A percentile compares a stretch with the other conserved stretches of the same genome.
Evolutionary conservation across 2,113 vertebrate species (phyloP).

Genomic region (Datnioides undecimradiatus): DNA sequence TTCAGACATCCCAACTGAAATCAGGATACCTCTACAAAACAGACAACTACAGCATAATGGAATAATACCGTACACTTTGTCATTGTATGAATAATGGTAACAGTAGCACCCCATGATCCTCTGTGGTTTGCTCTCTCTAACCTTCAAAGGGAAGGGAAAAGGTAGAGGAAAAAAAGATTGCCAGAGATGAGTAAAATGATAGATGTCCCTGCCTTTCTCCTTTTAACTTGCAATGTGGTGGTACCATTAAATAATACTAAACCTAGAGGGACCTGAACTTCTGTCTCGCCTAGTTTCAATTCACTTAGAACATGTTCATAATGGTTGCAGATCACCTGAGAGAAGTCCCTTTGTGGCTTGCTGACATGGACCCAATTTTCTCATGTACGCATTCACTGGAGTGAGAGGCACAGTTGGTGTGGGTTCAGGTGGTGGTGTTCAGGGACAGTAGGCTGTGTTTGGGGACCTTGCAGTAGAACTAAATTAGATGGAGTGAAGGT

Average conservation of each 20-base stretch:
- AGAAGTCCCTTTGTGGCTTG: conserved; percentile 36
- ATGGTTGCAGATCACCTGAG: conserved; percentile 34
- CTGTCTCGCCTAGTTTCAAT: conserved; percentile 32
- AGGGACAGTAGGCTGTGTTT: conserved; percentile 17
- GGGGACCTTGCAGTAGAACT: conserved; percentile 6
- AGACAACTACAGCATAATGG: conserved; percentile 35
- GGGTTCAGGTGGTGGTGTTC: conserved; percentile 19
- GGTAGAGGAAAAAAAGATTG: neutral
- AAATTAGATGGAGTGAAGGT: conserved; percentile 5
- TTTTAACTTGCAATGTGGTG: neutral
- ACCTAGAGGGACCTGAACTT: conserved; percentile 32
- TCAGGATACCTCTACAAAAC: conserved; percentile 51
- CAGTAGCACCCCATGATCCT: conserved; percentile 41
- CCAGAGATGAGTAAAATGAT: neutral
- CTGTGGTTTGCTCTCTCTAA: conserved; percentile 52
- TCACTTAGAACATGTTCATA: conserved; percentile 43
- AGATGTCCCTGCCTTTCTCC: conserved; percentile 4
- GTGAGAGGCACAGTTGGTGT: neutral
- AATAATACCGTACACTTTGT: conserved; percentile 48
- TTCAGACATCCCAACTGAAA: conserved; percentile 62
- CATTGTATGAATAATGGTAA: conserved; percentile 57
- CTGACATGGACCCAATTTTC: conserved; percentile 32
- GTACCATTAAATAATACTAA: conserved; percentile 30
- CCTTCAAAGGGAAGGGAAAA: conserved; percentile 43
- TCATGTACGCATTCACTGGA: neutral